Conservation (phyloP, 1,140 invertebrate species). For the Drosophila kikkawai region DNA sequence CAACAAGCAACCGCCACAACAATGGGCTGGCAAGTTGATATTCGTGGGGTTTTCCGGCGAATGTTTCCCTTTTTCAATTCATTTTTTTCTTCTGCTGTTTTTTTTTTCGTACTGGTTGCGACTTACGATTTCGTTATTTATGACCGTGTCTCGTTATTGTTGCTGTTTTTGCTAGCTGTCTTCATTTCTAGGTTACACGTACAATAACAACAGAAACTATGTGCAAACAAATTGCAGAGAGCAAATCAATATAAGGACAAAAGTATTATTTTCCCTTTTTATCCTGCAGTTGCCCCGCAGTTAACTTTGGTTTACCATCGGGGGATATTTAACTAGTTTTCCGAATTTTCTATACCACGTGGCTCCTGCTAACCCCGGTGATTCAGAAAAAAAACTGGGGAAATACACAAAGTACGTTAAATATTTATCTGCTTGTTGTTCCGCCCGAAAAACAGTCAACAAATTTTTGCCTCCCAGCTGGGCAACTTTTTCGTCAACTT, state of each 20-base stretch:
- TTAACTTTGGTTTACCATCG: constrained; percentile 38
- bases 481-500: constrained; percentile 47
- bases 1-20: constrained; percentile 24
- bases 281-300: constrained; percentile 20
- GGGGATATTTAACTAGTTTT: constrained; percentile 73
- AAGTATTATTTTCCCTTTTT: constrained; percentile 13
- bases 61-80: constrained; percentile 32
- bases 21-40: constrained; percentile 64
- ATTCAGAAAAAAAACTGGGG: neutral
- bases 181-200: constrained; percentile 76
- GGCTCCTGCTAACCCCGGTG: constrained; percentile 1
- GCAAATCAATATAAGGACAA: constrained; percentile 72
- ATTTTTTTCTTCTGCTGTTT: constrained; percentile 11
- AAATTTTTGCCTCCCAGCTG: constrained; percentile 37
- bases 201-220: constrained; percentile 44
- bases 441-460: constrained; percentile 41
- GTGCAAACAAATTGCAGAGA: constrained; percentile 75
- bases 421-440: constrained; percentile 61
- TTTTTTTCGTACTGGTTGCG: constrained; percentile 40
- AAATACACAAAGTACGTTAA: constrained; percentile 45
- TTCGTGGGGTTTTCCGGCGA: constrained; percentile 54
- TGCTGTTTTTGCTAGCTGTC: constrained; percentile 37
- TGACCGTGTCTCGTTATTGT: constrained; percentile 56
- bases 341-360: constrained; percentile 56
- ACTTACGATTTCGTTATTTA: constrained; percentile 75